Percentiles rank a stretch among this genome's conserved stretches.
phyloP scores from a whole-genome alignment of 2,888 invertebrate genomes.

The Pasiphila rectangulata region DNA sequence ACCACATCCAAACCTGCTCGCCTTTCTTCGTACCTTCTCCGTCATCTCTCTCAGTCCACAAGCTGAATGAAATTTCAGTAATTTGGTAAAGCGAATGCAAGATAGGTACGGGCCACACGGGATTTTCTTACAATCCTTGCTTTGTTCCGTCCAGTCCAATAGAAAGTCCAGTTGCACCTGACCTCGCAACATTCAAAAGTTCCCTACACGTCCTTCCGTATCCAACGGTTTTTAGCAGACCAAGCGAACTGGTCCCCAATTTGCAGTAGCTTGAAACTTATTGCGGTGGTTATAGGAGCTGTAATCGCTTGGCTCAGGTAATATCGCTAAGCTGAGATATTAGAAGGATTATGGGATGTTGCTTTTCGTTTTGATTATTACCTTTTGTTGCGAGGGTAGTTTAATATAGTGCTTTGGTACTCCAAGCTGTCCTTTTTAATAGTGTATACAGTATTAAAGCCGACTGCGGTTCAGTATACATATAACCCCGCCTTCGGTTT shows the following conservation, averaged over 20 bases:
- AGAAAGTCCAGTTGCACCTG: conserved; percentile 25
- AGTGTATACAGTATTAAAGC: no score
- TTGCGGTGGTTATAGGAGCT: conserved; percentile 40
- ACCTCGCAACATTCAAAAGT: conserved; percentile 20
- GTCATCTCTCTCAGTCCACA: conserved; percentile 60
- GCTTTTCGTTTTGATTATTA: conserved; percentile 52
- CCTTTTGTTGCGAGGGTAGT: conserved; percentile 24
- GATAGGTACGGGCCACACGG: conserved; percentile 73
- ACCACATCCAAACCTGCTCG: conserved; percentile 39
- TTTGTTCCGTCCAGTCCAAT: conserved; percentile 51
- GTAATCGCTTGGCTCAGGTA: conserved; percentile 41
- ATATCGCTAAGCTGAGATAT: conserved; percentile 53
- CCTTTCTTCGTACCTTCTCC: conserved; percentile 36
- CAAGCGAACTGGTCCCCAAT: conserved; percentile 49
- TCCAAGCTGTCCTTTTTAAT: background rate
- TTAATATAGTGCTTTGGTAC: conserved; percentile 16
- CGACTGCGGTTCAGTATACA: no score
- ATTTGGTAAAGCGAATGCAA: conserved; percentile 79
- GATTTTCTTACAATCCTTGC: conserved; percentile 76
- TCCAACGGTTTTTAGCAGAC: conserved; percentile 39
- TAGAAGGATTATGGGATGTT: conserved; percentile 60
- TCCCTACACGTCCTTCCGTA: conserved; percentile 18
- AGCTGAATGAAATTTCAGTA: conserved; percentile 79
- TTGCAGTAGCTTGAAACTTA: conserved; percentile 45
- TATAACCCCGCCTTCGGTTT: no score